Evolutionary conservation across 2,888 invertebrate species (phyloP), one percentile per base, ranked within the genome.

Genomic region (Lydus trimaculatus): DNA sequence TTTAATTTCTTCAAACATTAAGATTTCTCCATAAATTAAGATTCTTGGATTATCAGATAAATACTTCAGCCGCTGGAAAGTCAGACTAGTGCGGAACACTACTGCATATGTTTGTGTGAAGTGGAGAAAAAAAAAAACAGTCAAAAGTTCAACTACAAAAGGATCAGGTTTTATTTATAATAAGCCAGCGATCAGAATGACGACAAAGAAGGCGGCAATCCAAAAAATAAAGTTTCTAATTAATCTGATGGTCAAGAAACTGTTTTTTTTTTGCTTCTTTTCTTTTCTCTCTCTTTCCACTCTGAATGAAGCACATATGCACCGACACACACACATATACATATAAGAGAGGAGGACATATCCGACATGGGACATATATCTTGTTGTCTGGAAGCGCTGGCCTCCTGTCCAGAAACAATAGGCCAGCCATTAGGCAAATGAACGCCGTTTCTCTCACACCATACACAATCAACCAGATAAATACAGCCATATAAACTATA

Each of bases 341-440:
- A n/a, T 43, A n/a, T 66, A 64, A 66, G 65, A 66, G 68, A 67
- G 64, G 69, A 71, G 75, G 75, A 77, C 74, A 75, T 72, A 75
- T 73, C 69, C 77, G 78, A 79, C 79, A 79, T 71, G 72, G 75
- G 72, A 81, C 82, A 83, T 83, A 82, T 83, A 83, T 83, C 83
- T 83, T 82, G 72, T 56, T 76, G 80, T 80, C 78, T 81, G 78
- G 78, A 80, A 81, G 80, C 81, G 82, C 81, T 82, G 80, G 82
- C 81, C 66, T 79, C 77, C 83, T 83, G 83, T 83, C 82, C 81
- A 80, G 81, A 83, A 82, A 84, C 84, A 84, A 84, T 84, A 84
- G 84, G 80, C 80, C 77, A 82, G 80, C 83, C 84, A 84, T 84
- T 84, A 84, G 83, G 84, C 83, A 84, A 84, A 84, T 84, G 84